Evolutionary conservation across 1,140 invertebrate genomes (phyloP), one percentile per base, ranked within the genome.

Genomic region (Cryptotermes secundus): DNA sequence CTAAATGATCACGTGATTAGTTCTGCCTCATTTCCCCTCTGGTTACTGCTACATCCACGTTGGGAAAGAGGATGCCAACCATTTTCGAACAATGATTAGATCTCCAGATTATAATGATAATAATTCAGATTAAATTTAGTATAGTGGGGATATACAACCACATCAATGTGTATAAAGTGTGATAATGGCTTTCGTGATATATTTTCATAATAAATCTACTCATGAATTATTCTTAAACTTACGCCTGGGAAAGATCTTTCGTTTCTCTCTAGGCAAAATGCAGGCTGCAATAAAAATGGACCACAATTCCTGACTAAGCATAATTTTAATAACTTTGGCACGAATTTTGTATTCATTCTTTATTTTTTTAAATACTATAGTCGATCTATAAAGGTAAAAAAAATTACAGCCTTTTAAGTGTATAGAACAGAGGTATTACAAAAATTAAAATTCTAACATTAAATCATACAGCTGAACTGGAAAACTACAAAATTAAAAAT

Each of bases 81-180:
- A 65, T 65, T 65, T 65, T 65, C 59, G n/a, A 65, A 65, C 59
- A 65, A 65, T 31, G 59, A 65, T 65, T n/a, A 65, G 59, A 65
- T 65, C 26, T 65, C 59, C 24, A 2, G 59, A 65, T 65, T 65
- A 12, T 12, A 65, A 65, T 65, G n/a, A n/a, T 65, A 65, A 65
- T 65, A 26, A 26, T 65, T 65, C 26, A 65, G 59, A 65, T 65
- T 65, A 65, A 26, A n/a, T n/a, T 65, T 2, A 65, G 19, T n/a
- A 65, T 65, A 26, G 59, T 31, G 26, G 59, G 12, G 59, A 65
- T n/a, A 65, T 65, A 65, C 53, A 6, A 26, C 26, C 26, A 65
- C n/a, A n/a, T 31, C 3, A 31, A 65, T n/a, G 26, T 65, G 26
- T n/a, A n/a, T 65, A 65, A 31, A n/a, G 59, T n/a, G 59, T 65